Evolutionary conservation across 1,140 invertebrate genomes (phyloP).

Genomic region (Lamellibrachia luymesi): DNA sequence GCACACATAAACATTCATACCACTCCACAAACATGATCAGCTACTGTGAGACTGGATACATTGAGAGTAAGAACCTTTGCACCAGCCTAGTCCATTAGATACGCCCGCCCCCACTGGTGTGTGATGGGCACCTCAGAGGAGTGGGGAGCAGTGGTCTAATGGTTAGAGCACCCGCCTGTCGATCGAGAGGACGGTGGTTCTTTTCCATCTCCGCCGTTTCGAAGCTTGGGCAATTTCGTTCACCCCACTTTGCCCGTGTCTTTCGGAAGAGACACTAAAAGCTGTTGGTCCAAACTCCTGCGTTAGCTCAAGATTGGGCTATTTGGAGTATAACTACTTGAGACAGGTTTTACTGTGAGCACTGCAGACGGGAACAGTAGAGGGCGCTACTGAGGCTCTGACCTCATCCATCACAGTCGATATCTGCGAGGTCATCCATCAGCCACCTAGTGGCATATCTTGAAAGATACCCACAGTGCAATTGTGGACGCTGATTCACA

Average conservation of each 20-base stretch:
- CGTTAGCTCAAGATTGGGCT: no score
- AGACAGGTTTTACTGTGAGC: neutral
- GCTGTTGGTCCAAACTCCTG: no score
- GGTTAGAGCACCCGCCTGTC: no score
- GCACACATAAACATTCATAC: neutral
- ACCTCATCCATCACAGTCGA: neutral
- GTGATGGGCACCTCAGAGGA: neutral
- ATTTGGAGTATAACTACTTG: no score
- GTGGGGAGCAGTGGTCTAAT: no score
- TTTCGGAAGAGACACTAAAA: no score
- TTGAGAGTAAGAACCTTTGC: neutral
- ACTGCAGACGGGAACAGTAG: neutral
- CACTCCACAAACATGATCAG: neutral
- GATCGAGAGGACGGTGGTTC: no score
- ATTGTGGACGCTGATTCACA: neutral
- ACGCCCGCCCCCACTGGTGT: neutral
- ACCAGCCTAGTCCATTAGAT: neutral
- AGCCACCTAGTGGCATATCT: neutral
- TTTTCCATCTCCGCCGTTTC: no score
- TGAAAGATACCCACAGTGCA: neutral
- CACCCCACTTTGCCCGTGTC: no score
- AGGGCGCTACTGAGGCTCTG: neutral
- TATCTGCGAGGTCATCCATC: neutral
- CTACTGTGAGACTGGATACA: neutral
- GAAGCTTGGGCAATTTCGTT: no score